These are phyloP conservation scores for Axinella damicornis DNA, from an alignment of 37 sponge, comb jelly and placozoan species.

Conservation along the genomic window DNA sequence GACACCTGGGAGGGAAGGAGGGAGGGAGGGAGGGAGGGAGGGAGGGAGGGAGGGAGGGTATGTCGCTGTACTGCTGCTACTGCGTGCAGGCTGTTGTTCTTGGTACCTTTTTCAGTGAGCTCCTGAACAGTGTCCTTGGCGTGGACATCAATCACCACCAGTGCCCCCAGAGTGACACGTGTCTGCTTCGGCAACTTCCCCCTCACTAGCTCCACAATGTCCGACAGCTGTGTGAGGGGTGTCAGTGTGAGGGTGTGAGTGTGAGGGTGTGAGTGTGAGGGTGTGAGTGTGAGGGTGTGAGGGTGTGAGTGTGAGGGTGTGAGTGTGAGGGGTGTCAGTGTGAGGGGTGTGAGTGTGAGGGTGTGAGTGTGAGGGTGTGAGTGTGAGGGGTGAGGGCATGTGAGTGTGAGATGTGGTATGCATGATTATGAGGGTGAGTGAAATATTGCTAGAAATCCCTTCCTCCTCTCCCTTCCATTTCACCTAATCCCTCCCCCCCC, in stretches of 20 bases:
- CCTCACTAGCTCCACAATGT: conserved; percentile 93
- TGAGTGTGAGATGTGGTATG: not conserved
- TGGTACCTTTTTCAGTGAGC: conserved; percentile 73
- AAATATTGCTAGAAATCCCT: not conserved
- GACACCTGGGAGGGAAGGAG: conserved; percentile 43
- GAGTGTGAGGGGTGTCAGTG: not conserved
- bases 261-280: not conserved
- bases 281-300: not conserved
- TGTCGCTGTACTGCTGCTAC: too few species aligned
- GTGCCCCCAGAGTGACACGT: conserved; percentile 94
- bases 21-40: not conserved
- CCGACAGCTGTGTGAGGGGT: conserved; percentile 64
- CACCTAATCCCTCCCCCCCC: not conserved
- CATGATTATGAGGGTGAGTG: not conserved
- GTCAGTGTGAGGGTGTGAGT: not conserved
- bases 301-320: not conserved
- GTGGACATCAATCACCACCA: conserved; percentile 97
- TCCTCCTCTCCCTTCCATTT: not conserved
- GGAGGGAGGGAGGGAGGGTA: too few species aligned
- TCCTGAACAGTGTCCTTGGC: conserved; percentile 92
- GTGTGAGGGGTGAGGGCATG: not conserved
- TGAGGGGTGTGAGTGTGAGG: not conserved
- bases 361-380: too few species aligned
- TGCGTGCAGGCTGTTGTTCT: not conserved
- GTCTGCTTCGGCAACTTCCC: conserved; percentile 98